A percentile compares a stretch with the other conserved stretches of the same genome.
These are phyloP conservation scores for Rhysida immarginata DNA, from an alignment of 1,140 invertebrate species.

Conservation along the genomic window DNA sequence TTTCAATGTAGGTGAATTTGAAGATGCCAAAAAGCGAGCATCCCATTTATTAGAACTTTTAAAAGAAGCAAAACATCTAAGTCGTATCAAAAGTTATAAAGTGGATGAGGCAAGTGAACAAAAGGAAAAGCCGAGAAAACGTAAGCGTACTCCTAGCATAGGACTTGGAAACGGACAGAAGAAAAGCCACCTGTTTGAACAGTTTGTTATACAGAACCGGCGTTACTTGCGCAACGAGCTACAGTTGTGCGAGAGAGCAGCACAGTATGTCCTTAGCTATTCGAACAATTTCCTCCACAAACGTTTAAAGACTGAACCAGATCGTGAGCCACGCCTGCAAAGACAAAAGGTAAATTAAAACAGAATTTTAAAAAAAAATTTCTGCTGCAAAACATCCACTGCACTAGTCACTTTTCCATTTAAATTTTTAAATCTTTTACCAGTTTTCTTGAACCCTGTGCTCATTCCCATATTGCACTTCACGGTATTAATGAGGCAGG, in stretches of 20 bases:
- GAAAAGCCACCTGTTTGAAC: conserved; percentile 23
- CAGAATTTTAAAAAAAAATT: too few species aligned
- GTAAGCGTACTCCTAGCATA: conserved; percentile 8
- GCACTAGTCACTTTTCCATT: too few species aligned
- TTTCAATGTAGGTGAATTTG: conserved; percentile 11
- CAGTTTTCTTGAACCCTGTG: too few species aligned
- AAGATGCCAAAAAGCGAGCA: conserved; percentile 6
- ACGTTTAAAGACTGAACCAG: conserved; percentile 24
- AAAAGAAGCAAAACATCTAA: conserved; percentile 17
- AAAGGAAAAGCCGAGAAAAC: background rate
- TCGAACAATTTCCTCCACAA: conserved; percentile 32
- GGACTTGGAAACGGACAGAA: conserved; percentile 29
- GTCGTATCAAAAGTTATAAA: conserved; percentile 17
- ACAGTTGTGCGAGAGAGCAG: conserved; percentile 25
- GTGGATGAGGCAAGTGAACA: too few species aligned
- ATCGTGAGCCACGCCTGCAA: conserved; percentile 17
- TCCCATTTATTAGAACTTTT: conserved; percentile 13
- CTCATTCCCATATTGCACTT: too few species aligned
- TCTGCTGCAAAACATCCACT: too few species aligned
- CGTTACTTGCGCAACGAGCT: conserved; percentile 19
- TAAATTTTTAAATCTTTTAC: too few species aligned
- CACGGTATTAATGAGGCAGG: too few species aligned
- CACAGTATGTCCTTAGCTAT: conserved; percentile 25
- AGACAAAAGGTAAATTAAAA: conserved; percentile 14
- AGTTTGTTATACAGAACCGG: conserved; percentile 23